Evolutionary conservation across 1,140 invertebrate species (phyloP).

Genomic region (Heliconius nattereri): DNA sequence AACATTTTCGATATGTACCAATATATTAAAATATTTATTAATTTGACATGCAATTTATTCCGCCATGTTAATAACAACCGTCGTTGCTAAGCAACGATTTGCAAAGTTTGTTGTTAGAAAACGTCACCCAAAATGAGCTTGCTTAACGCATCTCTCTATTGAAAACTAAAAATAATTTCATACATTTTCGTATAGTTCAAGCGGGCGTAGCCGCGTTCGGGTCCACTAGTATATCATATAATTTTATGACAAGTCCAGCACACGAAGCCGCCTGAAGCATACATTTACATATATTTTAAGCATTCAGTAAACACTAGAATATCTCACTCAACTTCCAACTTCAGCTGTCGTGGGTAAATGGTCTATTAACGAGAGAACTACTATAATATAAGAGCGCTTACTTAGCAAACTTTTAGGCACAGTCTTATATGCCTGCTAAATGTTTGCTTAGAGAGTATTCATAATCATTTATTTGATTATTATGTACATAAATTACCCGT

Average conservation of each 20-base stretch:
- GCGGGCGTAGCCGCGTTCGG: too few species aligned
- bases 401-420: constrained; percentile 39
- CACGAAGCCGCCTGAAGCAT: background rate
- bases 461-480: constrained; percentile 41
- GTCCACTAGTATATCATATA: background rate
- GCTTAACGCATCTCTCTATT: too few species aligned
- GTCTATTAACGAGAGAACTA: constrained; percentile 20
- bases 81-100: too few species aligned
- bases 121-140: too few species aligned
- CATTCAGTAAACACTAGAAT: background rate
- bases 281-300: background rate
- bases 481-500: constrained; percentile 41
- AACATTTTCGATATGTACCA: too few species aligned
- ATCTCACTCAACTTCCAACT: background rate
- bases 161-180: too few species aligned
- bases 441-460: constrained; percentile 40
- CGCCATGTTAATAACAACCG: too few species aligned
- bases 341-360: background rate
- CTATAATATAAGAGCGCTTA: constrained; percentile 33
- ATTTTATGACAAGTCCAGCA: background rate
- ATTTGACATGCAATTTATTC: too few species aligned
- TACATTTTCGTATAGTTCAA: too few species aligned
- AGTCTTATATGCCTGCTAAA: constrained; percentile 36
- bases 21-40: too few species aligned
- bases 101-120: too few species aligned